These are phyloP conservation scores for Parapristionchus giblindavisi DNA, from an alignment of 2,888 invertebrate species.

Conservation along the genomic window DNA sequence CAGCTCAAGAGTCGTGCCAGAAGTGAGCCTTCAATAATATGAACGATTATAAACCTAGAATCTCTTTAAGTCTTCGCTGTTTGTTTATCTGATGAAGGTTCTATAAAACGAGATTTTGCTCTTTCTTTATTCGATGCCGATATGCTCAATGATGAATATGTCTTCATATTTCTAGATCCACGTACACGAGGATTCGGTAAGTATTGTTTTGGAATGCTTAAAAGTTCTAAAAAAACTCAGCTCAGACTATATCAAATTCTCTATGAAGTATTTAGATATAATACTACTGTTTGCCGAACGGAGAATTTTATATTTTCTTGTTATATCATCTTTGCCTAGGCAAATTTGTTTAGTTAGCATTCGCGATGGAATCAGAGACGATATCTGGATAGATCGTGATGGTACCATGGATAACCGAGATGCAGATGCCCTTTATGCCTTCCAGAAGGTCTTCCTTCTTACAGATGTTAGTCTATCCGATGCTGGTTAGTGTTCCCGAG, in stretches of 20 bases:
- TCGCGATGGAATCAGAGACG: background rate
- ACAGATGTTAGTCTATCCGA: constrained; percentile 24
- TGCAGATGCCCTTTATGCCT: constrained; percentile 52
- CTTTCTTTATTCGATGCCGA: constrained; percentile 49
- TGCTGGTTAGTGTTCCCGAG: background rate
- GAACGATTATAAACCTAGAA: background rate
- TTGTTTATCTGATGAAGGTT: constrained; percentile 43
- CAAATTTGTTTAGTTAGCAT: background rate
- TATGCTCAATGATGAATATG: constrained; percentile 59
- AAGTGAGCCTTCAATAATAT: background rate
- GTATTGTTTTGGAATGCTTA: no score
- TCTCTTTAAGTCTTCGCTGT: constrained; percentile 44
- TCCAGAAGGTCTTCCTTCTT: constrained; percentile 51
- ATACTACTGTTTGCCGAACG: no score
- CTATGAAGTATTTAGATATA: no score
- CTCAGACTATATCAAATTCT: no score
- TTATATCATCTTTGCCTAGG: background rate
- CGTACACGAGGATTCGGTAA: constrained; percentile 47
- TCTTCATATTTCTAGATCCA: constrained; percentile 56
- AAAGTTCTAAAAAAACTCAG: no score
- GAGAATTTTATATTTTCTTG: background rate
- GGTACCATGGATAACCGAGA: constrained; percentile 52
- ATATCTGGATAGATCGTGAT: constrained; percentile 24
- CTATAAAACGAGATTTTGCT: constrained; percentile 36
- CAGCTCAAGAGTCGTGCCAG: constrained; percentile 5